A percentile compares a stretch with the other conserved stretches of the same genome.
Conservation (phyloP, 2,888 invertebrate species). For the Sphaerophoria rueppellii region DNA sequence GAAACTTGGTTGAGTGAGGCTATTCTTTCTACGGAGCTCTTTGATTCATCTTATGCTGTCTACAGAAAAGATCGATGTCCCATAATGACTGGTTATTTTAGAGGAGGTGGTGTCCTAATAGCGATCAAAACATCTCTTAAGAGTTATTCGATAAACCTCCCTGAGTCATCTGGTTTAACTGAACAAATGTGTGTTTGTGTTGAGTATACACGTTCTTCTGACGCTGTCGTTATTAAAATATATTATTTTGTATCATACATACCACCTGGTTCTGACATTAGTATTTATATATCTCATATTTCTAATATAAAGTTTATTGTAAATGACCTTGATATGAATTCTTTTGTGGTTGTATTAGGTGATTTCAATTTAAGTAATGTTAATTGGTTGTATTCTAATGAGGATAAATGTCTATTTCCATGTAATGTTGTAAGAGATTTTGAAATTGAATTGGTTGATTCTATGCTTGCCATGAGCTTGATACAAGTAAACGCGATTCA, state of each 20-base stretch:
- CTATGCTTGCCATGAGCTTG: not conserved
- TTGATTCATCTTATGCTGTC: not conserved
- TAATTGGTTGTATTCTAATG: not conserved
- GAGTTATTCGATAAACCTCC: not conserved
- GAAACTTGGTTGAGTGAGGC: not conserved
- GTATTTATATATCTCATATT: not conserved
- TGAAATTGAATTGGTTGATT: not conserved
- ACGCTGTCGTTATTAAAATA: not conserved
- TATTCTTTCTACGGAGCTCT: not conserved
- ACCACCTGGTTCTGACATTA: not conserved
- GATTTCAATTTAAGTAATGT: not conserved
- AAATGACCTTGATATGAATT: not conserved
- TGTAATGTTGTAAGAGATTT: not conserved
- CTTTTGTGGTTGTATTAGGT: not conserved
- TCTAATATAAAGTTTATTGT: not conserved
- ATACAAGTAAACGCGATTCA: not conserved
- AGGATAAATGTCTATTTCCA: not conserved
- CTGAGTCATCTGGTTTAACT: not conserved
- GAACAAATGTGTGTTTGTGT: not conserved
- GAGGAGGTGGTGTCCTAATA: not conserved
- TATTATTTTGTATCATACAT: constrained; percentile 2
- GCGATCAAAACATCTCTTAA: not conserved
- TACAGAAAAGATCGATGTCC: not conserved
- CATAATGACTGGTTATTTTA: not conserved
- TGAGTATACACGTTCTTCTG: not conserved